phyloP scores from a whole-genome alignment of 2,113 vertebrate genomes.

The Misgurnus anguillicaudatus region DNA sequence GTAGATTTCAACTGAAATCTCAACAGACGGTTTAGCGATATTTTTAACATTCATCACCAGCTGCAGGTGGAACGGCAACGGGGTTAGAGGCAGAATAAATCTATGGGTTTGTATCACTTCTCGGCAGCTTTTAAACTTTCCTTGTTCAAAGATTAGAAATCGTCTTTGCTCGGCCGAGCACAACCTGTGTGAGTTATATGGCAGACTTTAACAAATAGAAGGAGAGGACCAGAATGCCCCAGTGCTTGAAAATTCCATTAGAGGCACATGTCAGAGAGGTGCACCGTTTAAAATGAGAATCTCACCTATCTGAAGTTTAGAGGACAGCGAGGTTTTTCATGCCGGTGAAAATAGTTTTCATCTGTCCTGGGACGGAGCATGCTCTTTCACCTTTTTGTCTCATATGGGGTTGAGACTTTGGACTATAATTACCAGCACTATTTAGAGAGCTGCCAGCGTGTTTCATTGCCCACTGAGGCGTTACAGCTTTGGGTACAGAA shows the following conservation, averaged over 20 bases:
- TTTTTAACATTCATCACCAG: background rate
- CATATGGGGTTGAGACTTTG: background rate
- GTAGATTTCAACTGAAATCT: background rate
- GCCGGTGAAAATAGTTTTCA: background rate
- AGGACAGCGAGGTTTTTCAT: background rate
- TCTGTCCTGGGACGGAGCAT: background rate
- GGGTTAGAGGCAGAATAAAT: slow-evolving; percentile 17
- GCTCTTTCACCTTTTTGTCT: slow-evolving; percentile 9
- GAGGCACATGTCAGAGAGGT: slow-evolving; percentile 39
- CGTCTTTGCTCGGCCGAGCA: slow-evolving; percentile 16
- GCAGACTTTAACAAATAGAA: slow-evolving; percentile 5
- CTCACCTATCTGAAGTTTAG: slow-evolving; percentile 33
- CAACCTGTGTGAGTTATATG: slow-evolving; percentile 18
- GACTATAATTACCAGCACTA: slow-evolving; percentile 28
- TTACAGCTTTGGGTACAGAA: background rate
- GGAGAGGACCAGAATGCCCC: slow-evolving; percentile 19
- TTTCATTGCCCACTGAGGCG: background rate
- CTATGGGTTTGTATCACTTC: slow-evolving; percentile 14
- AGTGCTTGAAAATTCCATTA: slow-evolving; percentile 45
- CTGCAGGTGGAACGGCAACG: background rate
- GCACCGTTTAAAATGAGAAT: slow-evolving; percentile 33
- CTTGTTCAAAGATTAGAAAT: slow-evolving; percentile 40
- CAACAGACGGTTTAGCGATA: background rate
- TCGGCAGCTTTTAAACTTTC: slow-evolving; percentile 27
- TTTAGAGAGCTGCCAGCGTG: slow-evolving; percentile 36